Evolutionary conservation across 2,888 invertebrate genomes (phyloP), one percentile per base, ranked within the genome.

Genomic region (Dynastes tityus): DNA sequence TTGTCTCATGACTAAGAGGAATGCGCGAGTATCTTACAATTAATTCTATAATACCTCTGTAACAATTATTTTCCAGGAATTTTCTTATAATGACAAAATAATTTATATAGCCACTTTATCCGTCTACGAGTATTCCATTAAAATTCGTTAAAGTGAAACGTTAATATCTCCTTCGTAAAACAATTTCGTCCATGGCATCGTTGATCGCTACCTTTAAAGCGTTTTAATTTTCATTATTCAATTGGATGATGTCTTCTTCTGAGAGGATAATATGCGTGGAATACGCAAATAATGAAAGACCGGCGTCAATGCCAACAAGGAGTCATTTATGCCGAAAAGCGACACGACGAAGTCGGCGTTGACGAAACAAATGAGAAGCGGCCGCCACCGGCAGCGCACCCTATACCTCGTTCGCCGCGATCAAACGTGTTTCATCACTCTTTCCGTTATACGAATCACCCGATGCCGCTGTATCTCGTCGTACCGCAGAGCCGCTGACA

Each of bases 401-500:
- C 51, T 68, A 37, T 37, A 51, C 51, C 9, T 51, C 51, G 53
- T 55, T 8, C 8, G 22, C 49, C 61, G 45, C 22, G 64, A 61
- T 74, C 74, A 40, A 74, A 58, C 63, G 63, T 63, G 74, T 74
- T 63, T 63, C 74, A 63, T 74, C 64, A 51, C 51, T 68, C 51
- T 68, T 51, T 51, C 68, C 51, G 13, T 27, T 49, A 29, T 27
- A 3, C 29, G 29, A 22, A 29, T 63, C 63, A 13, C 55, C 22
- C 22, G 55, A 8, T 22, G 55, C 55, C 53, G n/a, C 53, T 53
- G 53, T 58, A 58, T 22, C 45, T 45, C 55, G 16, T 55, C 55
- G 29, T 63, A 63, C 29, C 29, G 63, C 63, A 45, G 13, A 22
- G 27, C 13, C 51, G 74, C 27, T 22, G 74, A 63, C 40, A 63